phyloP scores from a whole-genome alignment of 1,140 invertebrate genomes.

The Sweltsa coloradensis region DNA sequence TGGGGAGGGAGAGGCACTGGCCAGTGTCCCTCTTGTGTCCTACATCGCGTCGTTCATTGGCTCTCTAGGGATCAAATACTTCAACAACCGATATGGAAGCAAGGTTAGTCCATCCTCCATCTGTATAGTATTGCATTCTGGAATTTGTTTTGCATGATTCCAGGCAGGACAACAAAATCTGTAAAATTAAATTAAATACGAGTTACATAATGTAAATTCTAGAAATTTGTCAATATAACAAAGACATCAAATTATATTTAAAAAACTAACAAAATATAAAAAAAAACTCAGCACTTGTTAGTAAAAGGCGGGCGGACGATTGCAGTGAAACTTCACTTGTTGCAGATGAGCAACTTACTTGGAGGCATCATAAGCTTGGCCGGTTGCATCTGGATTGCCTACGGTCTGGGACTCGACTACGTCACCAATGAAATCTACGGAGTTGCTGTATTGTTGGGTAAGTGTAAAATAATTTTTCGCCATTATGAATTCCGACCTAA shows the following conservation, averaged over 20 bases:
- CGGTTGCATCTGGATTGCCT: slow-evolving; percentile 49
- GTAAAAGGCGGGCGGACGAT: too few relatives aligned
- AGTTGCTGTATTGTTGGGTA: slow-evolving; percentile 55
- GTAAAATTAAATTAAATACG: too few relatives aligned
- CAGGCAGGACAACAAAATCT: too few relatives aligned
- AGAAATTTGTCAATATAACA: too few relatives aligned
- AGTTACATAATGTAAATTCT: too few relatives aligned
- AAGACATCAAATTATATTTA: too few relatives aligned
- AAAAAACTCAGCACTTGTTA: too few relatives aligned
- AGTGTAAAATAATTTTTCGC: too few relatives aligned
- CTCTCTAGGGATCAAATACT: slow-evolving; percentile 61
- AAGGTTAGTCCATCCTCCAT: slow-evolving; percentile 31
- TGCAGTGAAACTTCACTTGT: slow-evolving; percentile 4
- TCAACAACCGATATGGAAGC: slow-evolving; percentile 38
- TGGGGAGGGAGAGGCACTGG: slow-evolving; percentile 51
- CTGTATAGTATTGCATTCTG: too few relatives aligned
- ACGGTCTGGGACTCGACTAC: slow-evolving; percentile 20
- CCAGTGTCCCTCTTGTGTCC: slow-evolving; percentile 74
- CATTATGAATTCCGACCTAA: slow-evolving; percentile 7
- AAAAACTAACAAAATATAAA: too few relatives aligned
- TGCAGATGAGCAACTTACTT: slow-evolving; percentile 47
- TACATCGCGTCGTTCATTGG: slow-evolving; percentile 74
- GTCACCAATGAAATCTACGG: slow-evolving; percentile 41
- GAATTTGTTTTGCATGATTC: too few relatives aligned
- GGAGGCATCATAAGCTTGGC: slow-evolving; percentile 46